phyloP scores from a whole-genome alignment of 2,113 vertebrate species.

The Perccottus glenii region DNA sequence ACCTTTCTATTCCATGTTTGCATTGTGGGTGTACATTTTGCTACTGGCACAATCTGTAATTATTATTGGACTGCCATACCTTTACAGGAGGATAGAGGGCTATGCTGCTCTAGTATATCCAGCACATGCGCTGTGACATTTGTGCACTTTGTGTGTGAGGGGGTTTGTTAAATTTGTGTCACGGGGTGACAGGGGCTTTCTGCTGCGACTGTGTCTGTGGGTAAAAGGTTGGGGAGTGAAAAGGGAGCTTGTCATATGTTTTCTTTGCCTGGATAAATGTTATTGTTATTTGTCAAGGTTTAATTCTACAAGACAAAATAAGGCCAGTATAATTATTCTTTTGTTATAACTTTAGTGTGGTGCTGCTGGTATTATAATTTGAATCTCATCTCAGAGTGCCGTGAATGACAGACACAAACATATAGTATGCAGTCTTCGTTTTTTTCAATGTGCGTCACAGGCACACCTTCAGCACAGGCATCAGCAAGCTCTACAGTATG shows the following conservation, averaged over 20 bases:
- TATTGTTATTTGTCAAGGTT: constrained; percentile 7
- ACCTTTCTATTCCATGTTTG: not conserved
- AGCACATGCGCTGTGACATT: constrained; percentile 16
- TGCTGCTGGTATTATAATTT: not conserved
- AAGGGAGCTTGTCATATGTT: constrained; percentile 8
- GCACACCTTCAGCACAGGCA: constrained; percentile 56
- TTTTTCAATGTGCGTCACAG: constrained; percentile 47
- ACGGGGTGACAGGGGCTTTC: constrained; percentile 38
- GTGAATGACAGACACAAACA: constrained; percentile 10
- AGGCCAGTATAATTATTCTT: constrained; percentile 18
- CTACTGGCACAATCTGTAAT: no score
- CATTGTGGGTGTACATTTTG: not conserved
- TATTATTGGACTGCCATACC: constrained; percentile 33
- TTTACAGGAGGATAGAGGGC: constrained; percentile 44
- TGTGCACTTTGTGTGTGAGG: constrained; percentile 24
- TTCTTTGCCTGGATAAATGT: constrained; percentile 1
- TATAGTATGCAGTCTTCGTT: constrained; percentile 36
- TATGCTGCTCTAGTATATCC: constrained; percentile 7
- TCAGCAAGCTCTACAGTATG: constrained; percentile 42
- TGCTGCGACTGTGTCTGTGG: constrained; percentile 22
- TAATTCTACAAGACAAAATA: constrained; percentile 8
- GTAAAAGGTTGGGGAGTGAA: not conserved
- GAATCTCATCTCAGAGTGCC: constrained; percentile 4
- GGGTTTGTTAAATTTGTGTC: constrained; percentile 52
- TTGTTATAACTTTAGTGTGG: not conserved